phyloP scores from a whole-genome alignment of 2,888 invertebrate species.

The Nomada lathburiana region DNA sequence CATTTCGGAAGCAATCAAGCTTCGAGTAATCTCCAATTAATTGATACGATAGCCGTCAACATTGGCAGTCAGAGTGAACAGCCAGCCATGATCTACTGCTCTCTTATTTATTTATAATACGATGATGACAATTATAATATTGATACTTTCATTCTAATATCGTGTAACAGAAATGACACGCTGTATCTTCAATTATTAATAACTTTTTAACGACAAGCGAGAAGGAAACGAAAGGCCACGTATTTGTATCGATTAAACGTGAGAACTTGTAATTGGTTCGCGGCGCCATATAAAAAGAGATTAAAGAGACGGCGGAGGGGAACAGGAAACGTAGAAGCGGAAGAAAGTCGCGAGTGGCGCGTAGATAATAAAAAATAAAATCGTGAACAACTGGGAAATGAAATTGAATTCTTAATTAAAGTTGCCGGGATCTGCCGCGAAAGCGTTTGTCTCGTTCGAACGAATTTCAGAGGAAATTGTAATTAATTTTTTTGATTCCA shows the following conservation, averaged over 20 bases:
- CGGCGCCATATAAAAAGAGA: not conserved
- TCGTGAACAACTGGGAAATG: not conserved
- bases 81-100: too few relatives aligned
- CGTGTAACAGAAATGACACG: too few relatives aligned
- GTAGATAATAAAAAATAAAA: slow-evolving; percentile 21
- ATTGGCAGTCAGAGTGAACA: not conserved
- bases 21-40: not conserved
- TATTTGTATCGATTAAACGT: slow-evolving; percentile 30
- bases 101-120: too few relatives aligned
- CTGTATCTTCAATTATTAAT: too few relatives aligned
- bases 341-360: not conserved
- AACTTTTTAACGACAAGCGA: too few relatives aligned
- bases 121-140: too few relatives aligned
- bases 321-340: not conserved
- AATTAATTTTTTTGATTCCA: slow-evolving; percentile 1
- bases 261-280: slow-evolving; percentile 35
- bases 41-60: not conserved
- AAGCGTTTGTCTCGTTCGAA: not conserved
- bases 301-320: not conserved
- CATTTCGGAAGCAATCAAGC: slow-evolving; percentile 8
- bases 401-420: slow-evolving; percentile 41
- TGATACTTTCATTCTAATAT: too few relatives aligned
- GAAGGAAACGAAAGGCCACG: not conserved
- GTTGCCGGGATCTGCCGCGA: not conserved
- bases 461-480: slow-evolving; percentile 1